phyloP scores from a whole-genome alignment of 2,113 vertebrate species.

The Archocentrus centrarchus region DNA sequence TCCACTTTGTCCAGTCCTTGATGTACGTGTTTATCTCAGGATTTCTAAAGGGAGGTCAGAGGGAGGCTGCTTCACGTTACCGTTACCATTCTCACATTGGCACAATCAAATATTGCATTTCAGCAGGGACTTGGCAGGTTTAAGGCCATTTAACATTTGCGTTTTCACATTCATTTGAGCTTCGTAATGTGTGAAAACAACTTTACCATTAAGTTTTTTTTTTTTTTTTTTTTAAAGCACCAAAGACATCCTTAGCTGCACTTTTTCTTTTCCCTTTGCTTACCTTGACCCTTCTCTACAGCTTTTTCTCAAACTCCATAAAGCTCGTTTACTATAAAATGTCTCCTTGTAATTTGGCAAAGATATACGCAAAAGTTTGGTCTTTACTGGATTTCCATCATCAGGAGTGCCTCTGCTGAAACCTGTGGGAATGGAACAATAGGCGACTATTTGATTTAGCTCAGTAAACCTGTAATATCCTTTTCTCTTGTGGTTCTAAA shows the following conservation, averaged over 20 bases:
- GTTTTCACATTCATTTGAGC: background rate
- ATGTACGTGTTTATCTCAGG: conserved; percentile 78
- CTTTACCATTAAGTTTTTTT: conserved; percentile 21
- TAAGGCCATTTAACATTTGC: background rate
- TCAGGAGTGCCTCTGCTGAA: background rate
- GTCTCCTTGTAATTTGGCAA: background rate
- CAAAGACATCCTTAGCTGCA: conserved; percentile 67
- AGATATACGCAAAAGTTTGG: background rate
- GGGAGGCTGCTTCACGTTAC: background rate
- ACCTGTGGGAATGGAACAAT: background rate
- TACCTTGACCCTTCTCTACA: conserved; percentile 12
- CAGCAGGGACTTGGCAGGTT: background rate
- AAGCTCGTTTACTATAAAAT: background rate
- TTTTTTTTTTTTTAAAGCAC: conserved; percentile 51
- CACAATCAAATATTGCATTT: background rate
- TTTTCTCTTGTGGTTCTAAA: conserved; percentile 39
- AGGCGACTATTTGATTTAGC: background rate
- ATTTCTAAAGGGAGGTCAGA: conserved; percentile 61
- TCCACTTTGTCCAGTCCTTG: conserved; percentile 45
- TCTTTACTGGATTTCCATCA: conserved; percentile 11
- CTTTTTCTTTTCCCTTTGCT: conserved; percentile 32
- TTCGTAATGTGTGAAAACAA: background rate
- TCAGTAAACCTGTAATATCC: background rate
- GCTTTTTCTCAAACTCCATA: conserved; percentile 30
- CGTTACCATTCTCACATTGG: background rate